A percentile compares a stretch with the other conserved stretches of the same genome.
Conservation (phyloP, 2,888 invertebrate species). For the Pyrocoelia pectoralis region DNA sequence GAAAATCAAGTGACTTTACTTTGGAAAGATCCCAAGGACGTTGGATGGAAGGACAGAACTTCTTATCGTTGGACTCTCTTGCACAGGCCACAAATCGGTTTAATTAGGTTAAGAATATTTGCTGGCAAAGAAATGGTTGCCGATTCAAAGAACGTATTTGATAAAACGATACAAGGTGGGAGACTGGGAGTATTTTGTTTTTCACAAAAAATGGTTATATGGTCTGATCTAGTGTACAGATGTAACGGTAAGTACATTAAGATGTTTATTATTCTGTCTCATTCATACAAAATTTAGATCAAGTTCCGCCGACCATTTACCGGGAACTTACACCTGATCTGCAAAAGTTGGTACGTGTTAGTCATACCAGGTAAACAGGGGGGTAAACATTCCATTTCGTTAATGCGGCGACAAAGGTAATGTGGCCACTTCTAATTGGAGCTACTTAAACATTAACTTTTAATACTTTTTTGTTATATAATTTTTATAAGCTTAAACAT, state of each 20-base stretch:
- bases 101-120: conserved; percentile 90
- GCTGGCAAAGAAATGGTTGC: conserved; percentile 85
- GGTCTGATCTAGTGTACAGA: conserved; percentile 95
- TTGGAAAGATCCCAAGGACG: conserved; percentile 93
- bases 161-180: conserved; percentile 91
- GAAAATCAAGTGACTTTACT: conserved; percentile 84
- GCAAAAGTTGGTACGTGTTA: conserved; percentile 70
- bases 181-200: conserved; percentile 95
- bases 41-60: conserved; percentile 92
- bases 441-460: too few relatives aligned
- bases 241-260: conserved; percentile 73
- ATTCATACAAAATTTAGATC: conserved; percentile 66
- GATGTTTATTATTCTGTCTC: neutral
- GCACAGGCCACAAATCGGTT: conserved; percentile 89
- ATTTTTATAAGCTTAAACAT: too few relatives aligned
- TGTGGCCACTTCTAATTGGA: too few relatives aligned
- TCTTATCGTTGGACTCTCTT: conserved; percentile 94
- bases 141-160: conserved; percentile 93
- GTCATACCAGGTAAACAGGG: conserved; percentile 29
- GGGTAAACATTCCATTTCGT: conserved; percentile 13
- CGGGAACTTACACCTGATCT: conserved; percentile 77
- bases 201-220: conserved; percentile 97
- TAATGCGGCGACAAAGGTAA: too few relatives aligned
- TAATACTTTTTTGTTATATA: too few relatives aligned
- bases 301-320: conserved; percentile 81